Evolutionary conservation across 2,797 vertebrate genomes (phyloP).

Genomic region (Toxotes lorentzi): DNA sequence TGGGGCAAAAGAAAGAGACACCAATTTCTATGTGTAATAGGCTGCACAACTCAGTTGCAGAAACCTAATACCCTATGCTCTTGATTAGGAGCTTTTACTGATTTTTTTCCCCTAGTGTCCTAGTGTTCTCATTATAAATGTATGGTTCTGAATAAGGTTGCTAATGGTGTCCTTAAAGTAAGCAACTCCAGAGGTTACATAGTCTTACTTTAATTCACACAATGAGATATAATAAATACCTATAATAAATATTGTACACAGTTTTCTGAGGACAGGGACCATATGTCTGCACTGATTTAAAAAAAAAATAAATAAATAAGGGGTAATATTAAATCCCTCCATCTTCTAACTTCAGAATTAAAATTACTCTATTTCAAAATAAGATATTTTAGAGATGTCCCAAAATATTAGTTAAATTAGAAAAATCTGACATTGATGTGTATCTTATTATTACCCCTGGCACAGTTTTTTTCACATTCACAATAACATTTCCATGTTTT

Average conservation of each 20-base stretch:
- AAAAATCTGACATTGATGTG: slow-evolving; percentile 20
- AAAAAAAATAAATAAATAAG: slow-evolving; percentile 4
- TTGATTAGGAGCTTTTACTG: neutral
- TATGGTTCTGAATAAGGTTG: neutral
- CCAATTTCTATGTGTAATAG: neutral
- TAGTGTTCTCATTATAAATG: neutral
- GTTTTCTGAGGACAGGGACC: slow-evolving; percentile 69
- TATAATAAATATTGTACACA: slow-evolving; percentile 19
- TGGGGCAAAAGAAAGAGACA: too few relatives aligned
- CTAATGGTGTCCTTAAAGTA: neutral
- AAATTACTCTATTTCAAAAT: slow-evolving; percentile 30
- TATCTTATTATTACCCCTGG: neutral
- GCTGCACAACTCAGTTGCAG: neutral
- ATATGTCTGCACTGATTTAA: slow-evolving; percentile 66
- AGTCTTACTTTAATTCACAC: slow-evolving; percentile 42
- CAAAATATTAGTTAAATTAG: slow-evolving; percentile 5
- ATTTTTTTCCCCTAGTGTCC: neutral
- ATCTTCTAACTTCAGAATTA: slow-evolving; percentile 3
- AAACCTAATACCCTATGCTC: too few relatives aligned
- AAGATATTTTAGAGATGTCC: slow-evolving; percentile 4
- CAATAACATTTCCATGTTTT: slow-evolving; percentile 52
- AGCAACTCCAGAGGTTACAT: slow-evolving; percentile 25
- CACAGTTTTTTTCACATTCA: slow-evolving; percentile 15
- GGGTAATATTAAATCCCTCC: slow-evolving; percentile 4
- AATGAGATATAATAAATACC: neutral